These are phyloP conservation scores for Indicator maculatus DNA, from an alignment of 2,113 vertebrate genomes.

Conservation along the genomic window DNA sequence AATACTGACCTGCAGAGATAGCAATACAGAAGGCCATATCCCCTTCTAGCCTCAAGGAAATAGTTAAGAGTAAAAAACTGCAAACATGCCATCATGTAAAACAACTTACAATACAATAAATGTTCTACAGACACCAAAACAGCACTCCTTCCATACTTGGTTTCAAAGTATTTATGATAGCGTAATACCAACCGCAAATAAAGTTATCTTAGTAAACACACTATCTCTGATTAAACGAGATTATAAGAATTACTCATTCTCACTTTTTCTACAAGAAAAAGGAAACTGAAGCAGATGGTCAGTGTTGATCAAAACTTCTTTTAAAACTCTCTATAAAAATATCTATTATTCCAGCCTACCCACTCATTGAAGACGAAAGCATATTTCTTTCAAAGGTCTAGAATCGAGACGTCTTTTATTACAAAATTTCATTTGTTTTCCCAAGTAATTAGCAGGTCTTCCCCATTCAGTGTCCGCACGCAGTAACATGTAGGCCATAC, in stretches of 20 bases:
- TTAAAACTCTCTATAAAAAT: conserved; percentile 15
- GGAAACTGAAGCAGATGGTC: background rate
- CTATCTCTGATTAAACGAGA: conserved; percentile 17
- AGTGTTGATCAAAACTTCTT: conserved; percentile 37
- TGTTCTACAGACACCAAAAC: background rate
- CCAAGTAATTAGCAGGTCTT: conserved; percentile 63
- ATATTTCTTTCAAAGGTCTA: conserved; percentile 45
- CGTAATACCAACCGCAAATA: background rate
- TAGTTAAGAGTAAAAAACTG: background rate
- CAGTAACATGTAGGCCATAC: conserved; percentile 40
- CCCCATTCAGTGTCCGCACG: conserved; percentile 41
- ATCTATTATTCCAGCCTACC: conserved; percentile 43
- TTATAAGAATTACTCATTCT: conserved; percentile 27
- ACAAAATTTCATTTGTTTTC: conserved; percentile 65
- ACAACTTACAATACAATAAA: background rate
- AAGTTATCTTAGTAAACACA: conserved; percentile 22
- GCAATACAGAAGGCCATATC: conserved; percentile 57
- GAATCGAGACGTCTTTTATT: conserved; percentile 46
- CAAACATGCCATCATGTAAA: background rate
- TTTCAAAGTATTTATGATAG: conserved; percentile 5
- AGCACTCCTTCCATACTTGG: background rate
- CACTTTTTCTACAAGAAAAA: conserved; percentile 10
- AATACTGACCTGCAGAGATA: conserved; percentile 75
- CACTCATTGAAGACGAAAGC: conserved; percentile 33
- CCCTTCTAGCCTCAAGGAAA: conserved; percentile 65